Evolutionary conservation across 2,113 vertebrate genomes (phyloP), one percentile per base, ranked within the genome.

Genomic region (Mungos mungo): DNA sequence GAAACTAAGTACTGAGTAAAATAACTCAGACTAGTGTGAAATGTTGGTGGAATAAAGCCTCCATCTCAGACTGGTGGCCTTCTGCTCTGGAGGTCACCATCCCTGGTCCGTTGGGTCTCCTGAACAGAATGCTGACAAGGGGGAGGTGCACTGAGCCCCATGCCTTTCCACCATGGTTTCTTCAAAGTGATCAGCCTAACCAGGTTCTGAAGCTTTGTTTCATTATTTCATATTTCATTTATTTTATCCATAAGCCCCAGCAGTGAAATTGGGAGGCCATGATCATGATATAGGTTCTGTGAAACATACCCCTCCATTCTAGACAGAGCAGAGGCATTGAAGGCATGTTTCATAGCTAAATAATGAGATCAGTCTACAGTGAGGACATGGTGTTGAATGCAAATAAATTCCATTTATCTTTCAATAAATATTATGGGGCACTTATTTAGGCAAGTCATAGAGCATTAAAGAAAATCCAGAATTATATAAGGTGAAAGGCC

Each of bases 391-490:
- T 16, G 50, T 74, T 80, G 68, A 31, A 45, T 57, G 45, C 31
- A 82, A n/a, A 38, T 76, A 79, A 38, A 45, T 76, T 54, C 3
- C 47, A 79, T 88, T 88, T 80, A n/a, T 41, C 7, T 82, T 91
- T 86, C 13, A 79, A 57, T 69, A 89, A 68, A 89, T 52, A 41
- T 72, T 54, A 69, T 60, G 2, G 63, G 52, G 13, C 21, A 90
- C 74, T 88, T 76, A 52, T 50, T 86, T 85, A 47, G 65, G 35
- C 0, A n/a, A 88, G 63, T 38, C 45, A 31, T 29, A 69, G 45
- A 77, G 21, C 25, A 54, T 95, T 82, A 90, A 71, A 25, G 19
- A 88, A 80, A 93, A 88, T 31, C 11, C 47, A 69, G 79, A 72
- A 12, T 47, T 31, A 21, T 47, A 8, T 23, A 54, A 79, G 41